Conservation (phyloP, 2,888 invertebrate genomes). For the Lochmaea crataegi region DNA sequence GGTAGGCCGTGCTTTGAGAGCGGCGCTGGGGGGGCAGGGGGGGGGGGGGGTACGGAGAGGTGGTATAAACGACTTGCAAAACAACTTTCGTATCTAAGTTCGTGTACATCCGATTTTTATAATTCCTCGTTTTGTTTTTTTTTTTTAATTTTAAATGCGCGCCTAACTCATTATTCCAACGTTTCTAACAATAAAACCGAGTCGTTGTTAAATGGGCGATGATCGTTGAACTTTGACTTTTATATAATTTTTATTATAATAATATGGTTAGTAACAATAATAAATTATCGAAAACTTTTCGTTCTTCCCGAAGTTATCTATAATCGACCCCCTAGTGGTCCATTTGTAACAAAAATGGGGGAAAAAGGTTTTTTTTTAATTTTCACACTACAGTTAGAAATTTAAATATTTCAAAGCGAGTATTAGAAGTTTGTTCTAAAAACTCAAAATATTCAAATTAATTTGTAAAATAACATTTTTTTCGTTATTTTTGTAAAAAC, state of each 20-base stretch:
- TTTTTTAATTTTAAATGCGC: constrained; percentile 11
- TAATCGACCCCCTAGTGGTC: no score
- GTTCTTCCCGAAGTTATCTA: no score
- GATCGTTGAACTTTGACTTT: constrained; percentile 1
- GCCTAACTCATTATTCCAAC: constrained; percentile 17
- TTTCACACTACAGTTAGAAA: no score
- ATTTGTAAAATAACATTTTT: no score
- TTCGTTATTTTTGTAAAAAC: not conserved
- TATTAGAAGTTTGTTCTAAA: no score
- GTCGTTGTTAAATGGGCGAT: not conserved
- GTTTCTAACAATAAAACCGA: not conserved
- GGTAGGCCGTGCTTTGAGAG: not conserved
- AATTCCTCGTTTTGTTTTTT: constrained; percentile 35
- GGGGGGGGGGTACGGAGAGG: constrained; percentile 13
- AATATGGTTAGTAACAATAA: not conserved
- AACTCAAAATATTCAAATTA: no score
- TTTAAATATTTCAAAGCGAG: no score
- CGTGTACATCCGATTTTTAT: constrained; percentile 42
- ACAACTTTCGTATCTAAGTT: constrained; percentile 42
- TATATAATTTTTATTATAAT: not conserved
- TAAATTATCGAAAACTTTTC: no score
- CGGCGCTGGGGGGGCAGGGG: not conserved
- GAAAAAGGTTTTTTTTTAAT: no score
- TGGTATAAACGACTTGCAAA: constrained; percentile 36
- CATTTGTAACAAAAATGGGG: no score